Conservation (phyloP, 2,797 vertebrate species). For the Phoebastria nigripes region DNA sequence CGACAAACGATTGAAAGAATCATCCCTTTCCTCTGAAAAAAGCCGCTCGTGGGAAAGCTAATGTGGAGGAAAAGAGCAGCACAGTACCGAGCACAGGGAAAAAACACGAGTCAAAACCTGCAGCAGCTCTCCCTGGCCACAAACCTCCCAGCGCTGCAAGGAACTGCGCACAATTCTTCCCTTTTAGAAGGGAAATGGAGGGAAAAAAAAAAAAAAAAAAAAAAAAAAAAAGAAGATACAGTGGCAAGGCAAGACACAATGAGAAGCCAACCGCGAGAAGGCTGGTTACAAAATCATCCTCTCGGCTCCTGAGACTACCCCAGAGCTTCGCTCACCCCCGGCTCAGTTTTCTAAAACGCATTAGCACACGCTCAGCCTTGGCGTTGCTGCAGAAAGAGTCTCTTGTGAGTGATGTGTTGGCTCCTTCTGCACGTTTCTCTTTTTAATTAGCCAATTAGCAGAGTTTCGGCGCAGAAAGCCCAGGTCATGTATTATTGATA, state of each 20-base stretch:
- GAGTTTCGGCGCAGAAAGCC: constrained; percentile 80
- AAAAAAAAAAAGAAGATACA: not conserved
- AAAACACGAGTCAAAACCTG: not conserved
- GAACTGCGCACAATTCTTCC: not conserved
- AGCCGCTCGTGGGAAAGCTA: not conserved
- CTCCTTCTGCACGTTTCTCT: constrained; percentile 84
- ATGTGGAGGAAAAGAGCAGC: not conserved
- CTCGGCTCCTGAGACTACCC: not conserved
- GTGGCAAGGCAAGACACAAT: not conserved
- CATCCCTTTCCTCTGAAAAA: not conserved
- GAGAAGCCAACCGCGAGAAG: not conserved
- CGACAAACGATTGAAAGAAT: accelerated
- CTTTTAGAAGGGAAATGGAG: not conserved
- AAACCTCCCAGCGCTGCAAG: not conserved
- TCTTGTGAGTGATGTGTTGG: constrained; percentile 78
- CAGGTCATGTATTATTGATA: constrained; percentile 95
- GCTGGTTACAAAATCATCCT: not conserved
- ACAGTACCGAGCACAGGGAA: not conserved
- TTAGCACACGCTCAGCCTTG: constrained; percentile 66
- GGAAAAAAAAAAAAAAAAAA: not conserved
- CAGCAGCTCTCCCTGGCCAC: not conserved
- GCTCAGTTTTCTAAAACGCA: constrained; percentile 52
- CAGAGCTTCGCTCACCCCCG: not conserved
- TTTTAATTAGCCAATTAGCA: constrained; percentile 98
- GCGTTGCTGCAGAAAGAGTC: constrained; percentile 65